These are phyloP conservation scores for Otis tarda DNA, from an alignment of 2,113 vertebrate species.

Conservation along the genomic window DNA sequence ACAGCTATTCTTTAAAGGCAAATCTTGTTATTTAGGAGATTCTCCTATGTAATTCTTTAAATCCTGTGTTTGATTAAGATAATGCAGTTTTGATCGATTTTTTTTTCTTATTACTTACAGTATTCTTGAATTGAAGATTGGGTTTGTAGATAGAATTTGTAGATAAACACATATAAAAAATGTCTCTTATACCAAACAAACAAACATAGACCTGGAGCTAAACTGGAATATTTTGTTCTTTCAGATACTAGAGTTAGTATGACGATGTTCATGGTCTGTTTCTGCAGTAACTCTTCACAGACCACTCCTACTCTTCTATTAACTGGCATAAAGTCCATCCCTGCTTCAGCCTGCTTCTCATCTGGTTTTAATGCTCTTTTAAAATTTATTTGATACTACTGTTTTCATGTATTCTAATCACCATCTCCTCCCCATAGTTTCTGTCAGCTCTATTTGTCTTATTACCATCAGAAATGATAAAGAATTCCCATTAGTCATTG, in stretches of 20 bases:
- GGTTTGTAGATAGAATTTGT: not conserved
- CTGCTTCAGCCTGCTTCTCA: not conserved
- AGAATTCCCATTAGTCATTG: not conserved
- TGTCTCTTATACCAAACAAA: not conserved
- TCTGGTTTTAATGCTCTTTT: not conserved
- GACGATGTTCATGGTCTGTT: not conserved
- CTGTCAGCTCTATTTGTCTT: not conserved
- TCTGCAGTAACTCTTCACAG: not conserved
- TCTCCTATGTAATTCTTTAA: not conserved
- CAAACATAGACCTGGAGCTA: not conserved
- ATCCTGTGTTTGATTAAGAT: not conserved
- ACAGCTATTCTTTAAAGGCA: not conserved
- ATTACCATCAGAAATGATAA: not conserved
- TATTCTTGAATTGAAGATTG: not conserved
- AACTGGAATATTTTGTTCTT: not conserved
- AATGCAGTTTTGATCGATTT: not conserved
- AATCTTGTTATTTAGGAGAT: not conserved
- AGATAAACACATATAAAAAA: not conserved
- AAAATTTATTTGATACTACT: not conserved
- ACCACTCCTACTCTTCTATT: not conserved
- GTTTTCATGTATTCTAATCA: not conserved
- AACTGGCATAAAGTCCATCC: rapidly evolving
- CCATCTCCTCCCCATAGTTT: not conserved
- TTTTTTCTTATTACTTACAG: not conserved
- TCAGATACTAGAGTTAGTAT: not conserved